Evolutionary conservation across 1,140 invertebrate species (phyloP).

Genomic region (Drosophila pandora): DNA sequence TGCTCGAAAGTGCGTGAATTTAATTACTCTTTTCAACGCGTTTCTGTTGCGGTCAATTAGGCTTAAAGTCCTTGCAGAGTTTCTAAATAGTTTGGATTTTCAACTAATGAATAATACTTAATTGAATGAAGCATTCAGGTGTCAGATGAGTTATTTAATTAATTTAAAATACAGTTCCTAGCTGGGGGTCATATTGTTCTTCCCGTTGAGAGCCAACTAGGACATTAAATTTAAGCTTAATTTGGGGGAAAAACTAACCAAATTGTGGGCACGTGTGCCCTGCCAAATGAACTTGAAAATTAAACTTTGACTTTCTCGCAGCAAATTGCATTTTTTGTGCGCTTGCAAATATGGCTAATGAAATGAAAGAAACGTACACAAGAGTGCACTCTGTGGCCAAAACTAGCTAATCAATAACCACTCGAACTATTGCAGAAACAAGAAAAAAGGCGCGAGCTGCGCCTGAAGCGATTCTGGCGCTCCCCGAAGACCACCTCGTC

Average conservation of each 20-base stretch:
- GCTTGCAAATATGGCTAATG: slow-evolving; percentile 3
- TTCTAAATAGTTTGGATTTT: slow-evolving; percentile 1
- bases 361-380: neutral
- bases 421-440: slow-evolving; percentile 75
- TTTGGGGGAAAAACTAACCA: too few relatives aligned
- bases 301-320: too few relatives aligned
- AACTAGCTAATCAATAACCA: slow-evolving; percentile 24
- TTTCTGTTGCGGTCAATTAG: slow-evolving; percentile 13
- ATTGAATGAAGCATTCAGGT: neutral
- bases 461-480: slow-evolving; percentile 84
- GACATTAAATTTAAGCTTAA: neutral
- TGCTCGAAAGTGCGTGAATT: slow-evolving; percentile 10
- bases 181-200: too few relatives aligned
- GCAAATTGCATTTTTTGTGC: too few relatives aligned
- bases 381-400: neutral
- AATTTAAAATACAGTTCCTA: too few relatives aligned
- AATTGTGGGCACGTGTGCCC: too few relatives aligned
- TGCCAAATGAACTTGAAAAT: too few relatives aligned
- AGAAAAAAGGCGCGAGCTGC: slow-evolving; percentile 84
- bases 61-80: neutral
- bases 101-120: neutral
- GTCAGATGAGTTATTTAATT: neutral
- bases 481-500: slow-evolving; percentile 84
- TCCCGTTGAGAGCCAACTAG: too few relatives aligned
- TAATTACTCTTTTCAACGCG: slow-evolving; percentile 7